A percentile compares a stretch with the other conserved stretches of the same genome.
phyloP scores from a whole-genome alignment of 2,888 invertebrate species.

The Agrotis exclamationis region DNA sequence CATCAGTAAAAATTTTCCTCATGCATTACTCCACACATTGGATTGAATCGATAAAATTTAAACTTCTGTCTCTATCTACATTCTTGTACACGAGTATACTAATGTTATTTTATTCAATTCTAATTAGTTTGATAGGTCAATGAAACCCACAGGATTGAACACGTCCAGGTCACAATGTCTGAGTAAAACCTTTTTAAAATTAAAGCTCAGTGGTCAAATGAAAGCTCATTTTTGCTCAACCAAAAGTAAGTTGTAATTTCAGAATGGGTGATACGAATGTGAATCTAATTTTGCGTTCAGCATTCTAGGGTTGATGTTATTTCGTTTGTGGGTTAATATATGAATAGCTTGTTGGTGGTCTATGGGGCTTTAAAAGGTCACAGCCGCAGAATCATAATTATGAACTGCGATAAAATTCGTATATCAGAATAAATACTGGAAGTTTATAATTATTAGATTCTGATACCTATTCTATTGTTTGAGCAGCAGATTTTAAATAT shows the following conservation, averaged over 20 bases:
- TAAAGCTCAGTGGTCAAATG: constrained; percentile 1
- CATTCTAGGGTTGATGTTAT: constrained; percentile 19
- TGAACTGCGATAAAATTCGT: no score
- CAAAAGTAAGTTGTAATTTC: not conserved
- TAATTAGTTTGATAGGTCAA: constrained; percentile 40
- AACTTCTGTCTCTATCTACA: constrained; percentile 6
- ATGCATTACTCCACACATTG: no score
- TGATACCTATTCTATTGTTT: no score
- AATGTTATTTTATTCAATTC: constrained; percentile 42
- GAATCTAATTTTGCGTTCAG: constrained; percentile 39
- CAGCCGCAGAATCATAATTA: no score
- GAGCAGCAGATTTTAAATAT: no score
- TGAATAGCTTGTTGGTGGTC: not conserved
- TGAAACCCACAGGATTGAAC: constrained; percentile 21
- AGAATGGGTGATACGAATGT: constrained; percentile 1
- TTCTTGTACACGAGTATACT: not conserved
- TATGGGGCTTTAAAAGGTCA: no score
- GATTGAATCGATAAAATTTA: not conserved
- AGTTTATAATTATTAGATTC: no score
- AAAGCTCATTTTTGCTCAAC: constrained; percentile 7
- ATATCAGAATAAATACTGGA: no score
- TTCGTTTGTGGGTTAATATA: constrained; percentile 4
- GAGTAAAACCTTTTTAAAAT: constrained; percentile 14
- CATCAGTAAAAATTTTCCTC: no score
- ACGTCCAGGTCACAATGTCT: not conserved